These are phyloP conservation scores for Standfussiana lucernea DNA, from an alignment of 2,888 invertebrate species.

Conservation along the genomic window DNA sequence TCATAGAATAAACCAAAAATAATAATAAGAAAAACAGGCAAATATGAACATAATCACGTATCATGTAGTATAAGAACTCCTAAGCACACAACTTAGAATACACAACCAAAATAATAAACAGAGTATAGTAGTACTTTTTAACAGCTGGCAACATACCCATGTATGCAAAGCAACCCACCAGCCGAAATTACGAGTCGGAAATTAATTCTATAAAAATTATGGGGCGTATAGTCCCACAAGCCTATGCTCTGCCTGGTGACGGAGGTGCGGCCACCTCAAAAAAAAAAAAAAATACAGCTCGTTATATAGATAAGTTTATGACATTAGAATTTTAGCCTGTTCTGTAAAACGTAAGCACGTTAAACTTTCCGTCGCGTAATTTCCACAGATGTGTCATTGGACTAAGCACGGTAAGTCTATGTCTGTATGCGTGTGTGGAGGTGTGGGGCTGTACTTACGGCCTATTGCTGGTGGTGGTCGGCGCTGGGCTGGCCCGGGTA, in stretches of 20 bases:
- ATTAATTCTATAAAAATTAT: neutral
- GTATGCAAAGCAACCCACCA: neutral
- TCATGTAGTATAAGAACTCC: conserved; percentile 45
- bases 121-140: conserved; percentile 17
- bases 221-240: neutral
- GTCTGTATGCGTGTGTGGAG: neutral
- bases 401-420: conserved; percentile 28
- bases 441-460: conserved; percentile 67
- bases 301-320: neutral
- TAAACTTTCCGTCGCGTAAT: neutral
- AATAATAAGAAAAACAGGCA: conserved; percentile 45
- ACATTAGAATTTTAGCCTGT: neutral
- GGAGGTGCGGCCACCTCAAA: neutral
- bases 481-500: conserved; percentile 78
- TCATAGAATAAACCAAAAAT: conserved; percentile 41
- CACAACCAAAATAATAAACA: conserved; percentile 33
- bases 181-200: conserved; percentile 12
- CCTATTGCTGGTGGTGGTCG: conserved; percentile 80
- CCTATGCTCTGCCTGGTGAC: neutral
- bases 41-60: conserved; percentile 47
- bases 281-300: neutral
- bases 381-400: neutral
- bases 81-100: conserved; percentile 43
- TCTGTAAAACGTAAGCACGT: neutral
- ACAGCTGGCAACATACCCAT: conserved; percentile 13